These are phyloP conservation scores for Clarias macrocephalus DNA, from an alignment of 2,113 vertebrate genomes.

Conservation along the genomic window DNA sequence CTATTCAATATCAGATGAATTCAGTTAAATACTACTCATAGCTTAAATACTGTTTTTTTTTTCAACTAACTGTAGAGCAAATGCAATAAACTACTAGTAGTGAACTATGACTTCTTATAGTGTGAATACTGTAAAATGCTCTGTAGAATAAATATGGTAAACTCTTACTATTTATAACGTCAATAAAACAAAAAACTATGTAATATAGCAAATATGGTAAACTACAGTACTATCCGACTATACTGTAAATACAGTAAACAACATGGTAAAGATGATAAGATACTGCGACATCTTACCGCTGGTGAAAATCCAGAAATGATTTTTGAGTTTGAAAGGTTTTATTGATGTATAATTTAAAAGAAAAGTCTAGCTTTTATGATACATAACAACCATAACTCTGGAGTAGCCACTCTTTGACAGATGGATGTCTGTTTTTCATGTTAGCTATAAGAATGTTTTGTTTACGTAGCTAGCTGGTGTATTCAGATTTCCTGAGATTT, in stretches of 20 bases:
- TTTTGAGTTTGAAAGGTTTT: background rate
- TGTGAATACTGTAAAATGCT: no score
- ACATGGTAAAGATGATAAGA: background rate
- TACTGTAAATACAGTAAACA: background rate
- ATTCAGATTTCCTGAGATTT: background rate
- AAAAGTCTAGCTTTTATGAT: slow-evolving; percentile 1
- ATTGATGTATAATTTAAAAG: background rate
- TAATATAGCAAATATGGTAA: background rate
- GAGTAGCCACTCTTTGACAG: background rate
- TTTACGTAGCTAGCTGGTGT: background rate
- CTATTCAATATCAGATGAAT: background rate
- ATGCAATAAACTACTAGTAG: no score
- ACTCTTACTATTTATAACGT: background rate
- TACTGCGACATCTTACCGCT: background rate
- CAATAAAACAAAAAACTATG: background rate
- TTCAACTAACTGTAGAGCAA: background rate
- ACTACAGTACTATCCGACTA: background rate
- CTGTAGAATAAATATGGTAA: background rate
- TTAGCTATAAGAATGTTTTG: background rate
- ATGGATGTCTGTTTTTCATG: background rate
- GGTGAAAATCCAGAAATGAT: background rate
- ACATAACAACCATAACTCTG: background rate
- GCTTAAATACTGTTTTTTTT: no score
- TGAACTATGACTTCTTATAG: no score
- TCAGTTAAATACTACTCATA: background rate